phyloP scores from a whole-genome alignment of 2,888 invertebrate genomes.

The Hydropsyche betteni region DNA sequence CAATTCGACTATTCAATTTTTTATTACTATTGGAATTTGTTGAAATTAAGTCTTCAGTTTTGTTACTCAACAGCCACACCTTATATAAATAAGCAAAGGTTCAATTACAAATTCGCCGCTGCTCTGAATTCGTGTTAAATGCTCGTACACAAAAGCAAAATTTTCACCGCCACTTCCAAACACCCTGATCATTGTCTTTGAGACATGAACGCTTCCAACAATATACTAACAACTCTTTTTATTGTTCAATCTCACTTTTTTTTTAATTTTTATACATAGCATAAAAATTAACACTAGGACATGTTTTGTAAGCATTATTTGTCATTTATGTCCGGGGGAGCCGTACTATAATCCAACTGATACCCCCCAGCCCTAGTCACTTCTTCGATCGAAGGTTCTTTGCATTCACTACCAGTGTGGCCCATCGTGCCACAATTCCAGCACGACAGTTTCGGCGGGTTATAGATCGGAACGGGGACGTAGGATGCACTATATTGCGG shows the following conservation, averaged over 20 bases:
- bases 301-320: constrained; percentile 48
- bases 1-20: background rate
- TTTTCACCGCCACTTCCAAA: constrained; percentile 40
- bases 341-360: constrained; percentile 72
- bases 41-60: background rate
- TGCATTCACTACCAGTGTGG: constrained; percentile 87
- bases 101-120: constrained; percentile 36
- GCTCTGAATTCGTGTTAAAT: constrained; percentile 43
- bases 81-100: constrained; percentile 48
- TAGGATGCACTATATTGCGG: constrained; percentile 62
- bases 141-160: constrained; percentile 47
- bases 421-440: constrained; percentile 91
- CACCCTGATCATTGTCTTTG: constrained; percentile 50
- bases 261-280: constrained; percentile 22
- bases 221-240: background rate
- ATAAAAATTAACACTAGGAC: constrained; percentile 45
- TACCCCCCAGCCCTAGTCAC: constrained; percentile 80
- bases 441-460: constrained; percentile 77
- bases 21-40: background rate
- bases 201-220: constrained; percentile 46
- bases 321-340: constrained; percentile 61
- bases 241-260: constrained; percentile 3
- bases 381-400: constrained; percentile 92
- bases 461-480: constrained; percentile 66
- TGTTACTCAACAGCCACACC: background rate